Evolutionary conservation across 1,140 invertebrate genomes (phyloP).

Genomic region (Drosophila murphyi): DNA sequence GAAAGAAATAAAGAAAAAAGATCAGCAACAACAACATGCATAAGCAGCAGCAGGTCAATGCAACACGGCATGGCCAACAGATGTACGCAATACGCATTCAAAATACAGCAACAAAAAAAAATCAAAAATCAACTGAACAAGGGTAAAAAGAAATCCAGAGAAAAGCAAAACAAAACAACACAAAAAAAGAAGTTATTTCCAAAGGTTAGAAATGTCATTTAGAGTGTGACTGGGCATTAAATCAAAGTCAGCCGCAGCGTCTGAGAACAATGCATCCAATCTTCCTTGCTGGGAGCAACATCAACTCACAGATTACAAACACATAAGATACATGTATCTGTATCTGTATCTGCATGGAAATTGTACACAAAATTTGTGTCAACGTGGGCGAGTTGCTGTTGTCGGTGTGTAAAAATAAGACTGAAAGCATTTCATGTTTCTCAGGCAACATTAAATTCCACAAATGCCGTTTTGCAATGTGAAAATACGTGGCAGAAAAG

Average conservation of each 20-base stretch:
- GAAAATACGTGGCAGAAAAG: conserved; percentile 22
- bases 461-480: conserved; percentile 41
- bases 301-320: conserved; percentile 46
- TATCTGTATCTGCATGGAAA: conserved; percentile 55
- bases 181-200: conserved; percentile 47
- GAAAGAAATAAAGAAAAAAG: background rate
- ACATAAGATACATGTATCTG: conserved; percentile 13
- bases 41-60: conserved; percentile 33
- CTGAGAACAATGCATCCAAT: conserved; percentile 22
- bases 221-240: conserved; percentile 66
- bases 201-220: conserved; percentile 70
- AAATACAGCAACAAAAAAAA: conserved; percentile 6
- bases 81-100: conserved; percentile 73
- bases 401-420: conserved; percentile 62
- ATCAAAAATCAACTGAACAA: conserved; percentile 41
- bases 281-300: conserved; percentile 36
- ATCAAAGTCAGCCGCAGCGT: conserved; percentile 62
- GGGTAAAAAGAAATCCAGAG: conserved; percentile 51
- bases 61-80: conserved; percentile 59
- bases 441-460: conserved; percentile 42
- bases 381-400: conserved; percentile 69
- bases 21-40: background rate
- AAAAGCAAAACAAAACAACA: conserved; percentile 41
- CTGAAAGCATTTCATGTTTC: conserved; percentile 56
- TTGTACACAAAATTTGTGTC: conserved; percentile 68